These are phyloP conservation scores for Scrobipalpa atriplicella DNA, from an alignment of 2,888 invertebrate genomes.

Conservation along the genomic window DNA sequence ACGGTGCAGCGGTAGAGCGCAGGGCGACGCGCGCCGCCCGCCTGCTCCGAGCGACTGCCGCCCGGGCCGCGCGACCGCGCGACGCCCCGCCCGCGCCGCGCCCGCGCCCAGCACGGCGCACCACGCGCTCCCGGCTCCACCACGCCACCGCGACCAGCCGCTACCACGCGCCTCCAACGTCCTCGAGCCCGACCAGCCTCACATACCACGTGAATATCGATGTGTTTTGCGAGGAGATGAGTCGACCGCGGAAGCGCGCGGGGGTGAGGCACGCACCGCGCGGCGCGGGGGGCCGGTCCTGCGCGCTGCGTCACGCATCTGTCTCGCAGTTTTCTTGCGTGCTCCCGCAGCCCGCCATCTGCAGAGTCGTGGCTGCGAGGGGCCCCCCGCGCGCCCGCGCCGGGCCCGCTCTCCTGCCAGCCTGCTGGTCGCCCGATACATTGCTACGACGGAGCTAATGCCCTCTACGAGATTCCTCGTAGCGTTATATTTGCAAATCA, in stretches of 20 bases:
- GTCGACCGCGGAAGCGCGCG: constrained; percentile 44
- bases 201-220: constrained; percentile 77
- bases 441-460: constrained; percentile 52
- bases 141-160: constrained; percentile 40
- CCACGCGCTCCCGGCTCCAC: constrained; percentile 33
- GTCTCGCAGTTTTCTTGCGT: constrained; percentile 73
- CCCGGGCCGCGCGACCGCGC: constrained; percentile 71
- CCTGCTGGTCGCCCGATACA: constrained; percentile 29
- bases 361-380: constrained; percentile 62
- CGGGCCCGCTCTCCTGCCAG: constrained; percentile 32
- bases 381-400: constrained; percentile 42
- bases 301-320: constrained; percentile 82
- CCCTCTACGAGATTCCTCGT: constrained; percentile 41
- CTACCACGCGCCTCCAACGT: constrained; percentile 45
- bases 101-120: constrained; percentile 43
- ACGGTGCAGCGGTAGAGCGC: constrained; percentile 58
- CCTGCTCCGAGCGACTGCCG: constrained; percentile 78
- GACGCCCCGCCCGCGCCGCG: constrained; percentile 46
- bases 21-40: constrained; percentile 74
- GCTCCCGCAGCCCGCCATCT: constrained; percentile 72
- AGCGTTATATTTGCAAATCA: background rate
- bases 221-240: constrained; percentile 68
- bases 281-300: constrained; percentile 65
- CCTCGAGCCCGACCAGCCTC: constrained; percentile 56
- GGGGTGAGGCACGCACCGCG: constrained; percentile 59